These are phyloP conservation scores for Bubalus kerabau DNA, from an alignment of 2,113 vertebrate species.

Conservation along the genomic window DNA sequence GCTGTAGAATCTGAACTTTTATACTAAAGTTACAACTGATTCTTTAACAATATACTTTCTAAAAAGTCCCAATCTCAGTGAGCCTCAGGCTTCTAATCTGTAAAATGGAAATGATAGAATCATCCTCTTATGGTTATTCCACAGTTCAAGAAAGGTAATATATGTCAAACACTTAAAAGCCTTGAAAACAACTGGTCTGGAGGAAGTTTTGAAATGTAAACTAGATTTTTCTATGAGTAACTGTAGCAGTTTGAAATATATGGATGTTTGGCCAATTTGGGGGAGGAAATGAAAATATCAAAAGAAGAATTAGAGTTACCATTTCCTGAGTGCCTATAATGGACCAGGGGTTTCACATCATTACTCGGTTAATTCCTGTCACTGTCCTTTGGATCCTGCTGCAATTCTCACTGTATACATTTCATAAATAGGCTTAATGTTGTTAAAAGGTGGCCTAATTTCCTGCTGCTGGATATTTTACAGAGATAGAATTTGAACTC, in stretches of 20 bases:
- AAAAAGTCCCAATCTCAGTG: not conserved
- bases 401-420: not conserved
- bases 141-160: not conserved
- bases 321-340: not conserved
- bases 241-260: not conserved
- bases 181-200: not conserved
- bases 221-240: not conserved
- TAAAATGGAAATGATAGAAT: not conserved
- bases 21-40: not conserved
- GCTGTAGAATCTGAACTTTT: not conserved
- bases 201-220: not conserved
- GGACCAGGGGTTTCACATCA: not conserved
- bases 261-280: not conserved
- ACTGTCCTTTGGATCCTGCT: not conserved
- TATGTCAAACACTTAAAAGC: not conserved
- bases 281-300: not conserved
- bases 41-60: not conserved
- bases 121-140: not conserved
- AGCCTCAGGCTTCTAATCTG: not conserved
- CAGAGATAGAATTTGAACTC: not conserved
- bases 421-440: not conserved
- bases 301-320: not conserved
- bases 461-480: not conserved
- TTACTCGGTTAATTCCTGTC: not conserved
- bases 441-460: not conserved